Base-by-base conservation (phyloP, 2,797 vertebrate genomes). In the Notamacropus eugenii region DNA sequence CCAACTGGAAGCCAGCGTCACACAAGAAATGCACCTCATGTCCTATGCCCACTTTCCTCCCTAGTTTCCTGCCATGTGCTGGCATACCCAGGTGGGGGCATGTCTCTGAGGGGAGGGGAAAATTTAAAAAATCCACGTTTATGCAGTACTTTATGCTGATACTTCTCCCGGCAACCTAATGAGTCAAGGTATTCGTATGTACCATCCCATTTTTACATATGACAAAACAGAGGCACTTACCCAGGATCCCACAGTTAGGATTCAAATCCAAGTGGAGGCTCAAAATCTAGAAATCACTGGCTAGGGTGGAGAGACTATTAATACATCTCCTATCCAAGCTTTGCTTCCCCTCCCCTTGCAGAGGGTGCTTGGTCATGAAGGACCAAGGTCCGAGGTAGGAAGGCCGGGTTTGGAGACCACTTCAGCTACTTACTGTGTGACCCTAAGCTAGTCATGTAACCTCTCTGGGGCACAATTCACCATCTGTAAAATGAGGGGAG, bases 1-100 rank as follows among this genome's bases (percentile, higher is more conserved):
- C 97, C 97, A 99, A 98, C 96, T 55, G 98, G n/a, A 99, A 99
- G 16, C 99, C 98, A 0, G 98, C 74, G 0, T 98, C 93, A 9
- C 99, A 99, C 96, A 99, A 1, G 1, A 99, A 99, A 98, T 99
- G 99, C 92, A 99, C 97, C 52, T 99, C 99, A 0, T 99, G 99
- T n/a, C 99, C 99, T 34, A 98, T 56, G 3, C 62, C 95, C 5
- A 98, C 92, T 54, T 98, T 99, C 55, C 96, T 95, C 5, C 99
- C 99, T 95, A 99, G 98, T 92, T 99, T 98, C 97, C 98, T 98
- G 19, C 99, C 99, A 0, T 99, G 98, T 67, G 34, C 16, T 0
- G 99, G 99, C 4, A 97, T 96, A 0, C 98, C 98, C 0, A 97
- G 99, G 95, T 97, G 99, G 0, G 98, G 98, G 31, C 99, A 99